Conservation (phyloP, 2,113 vertebrate species). For the Leptosomus discolor region DNA sequence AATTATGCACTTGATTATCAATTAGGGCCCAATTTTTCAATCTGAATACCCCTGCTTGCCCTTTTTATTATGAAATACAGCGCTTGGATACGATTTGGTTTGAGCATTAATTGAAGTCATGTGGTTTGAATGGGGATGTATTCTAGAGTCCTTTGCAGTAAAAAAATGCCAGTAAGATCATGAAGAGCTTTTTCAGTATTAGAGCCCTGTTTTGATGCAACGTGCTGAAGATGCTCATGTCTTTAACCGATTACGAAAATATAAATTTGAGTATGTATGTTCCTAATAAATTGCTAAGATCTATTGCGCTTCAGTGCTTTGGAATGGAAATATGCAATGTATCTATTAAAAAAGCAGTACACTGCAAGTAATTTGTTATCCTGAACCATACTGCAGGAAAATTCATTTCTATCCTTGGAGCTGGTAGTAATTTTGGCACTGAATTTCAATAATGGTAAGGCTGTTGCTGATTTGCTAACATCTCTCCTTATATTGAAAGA, state of each 20-base stretch:
- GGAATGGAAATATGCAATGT: not conserved
- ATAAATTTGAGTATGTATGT: not conserved
- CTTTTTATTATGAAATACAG: not conserved
- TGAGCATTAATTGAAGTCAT: slow-evolving; percentile 8
- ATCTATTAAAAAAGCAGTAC: not conserved
- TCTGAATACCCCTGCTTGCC: not conserved
- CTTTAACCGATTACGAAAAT: not conserved
- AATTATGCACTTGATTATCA: not conserved
- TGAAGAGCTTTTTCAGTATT: not conserved
- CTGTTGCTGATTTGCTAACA: slow-evolving; percentile 34
- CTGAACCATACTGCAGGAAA: slow-evolving; percentile 13
- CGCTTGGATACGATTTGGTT: not conserved
- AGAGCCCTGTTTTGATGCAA: slow-evolving; percentile 8
- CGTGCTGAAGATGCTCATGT: not conserved
- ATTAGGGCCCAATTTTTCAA: not conserved
- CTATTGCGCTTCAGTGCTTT: not conserved
- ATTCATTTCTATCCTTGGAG: not conserved
- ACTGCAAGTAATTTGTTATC: slow-evolving; percentile 4
- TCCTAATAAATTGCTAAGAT: not conserved
- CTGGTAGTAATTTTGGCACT: slow-evolving; percentile 30
- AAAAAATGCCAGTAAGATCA: not conserved
- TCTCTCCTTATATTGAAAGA: slow-evolving; percentile 1
- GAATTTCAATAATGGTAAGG: not conserved
- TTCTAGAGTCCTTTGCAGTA: not conserved
- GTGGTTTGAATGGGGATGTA: not conserved